Evolutionary conservation across 1,140 invertebrate genomes (phyloP), one percentile per base, ranked within the genome.

Genomic region (Apis dorsata): DNA sequence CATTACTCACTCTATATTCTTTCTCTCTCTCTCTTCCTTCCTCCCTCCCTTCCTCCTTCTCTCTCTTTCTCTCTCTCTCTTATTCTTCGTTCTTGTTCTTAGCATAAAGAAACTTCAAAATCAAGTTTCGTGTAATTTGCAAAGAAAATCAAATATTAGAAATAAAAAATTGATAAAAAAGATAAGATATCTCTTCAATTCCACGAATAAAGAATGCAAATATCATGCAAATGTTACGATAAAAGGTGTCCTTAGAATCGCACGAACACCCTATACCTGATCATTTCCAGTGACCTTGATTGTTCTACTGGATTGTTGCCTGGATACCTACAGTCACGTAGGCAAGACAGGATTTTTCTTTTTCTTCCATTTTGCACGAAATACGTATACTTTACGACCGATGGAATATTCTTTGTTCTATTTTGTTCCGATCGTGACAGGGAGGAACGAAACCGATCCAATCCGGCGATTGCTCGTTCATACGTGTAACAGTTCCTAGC

Each of bases 251-350:
- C 13, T 19, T 28, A 17, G 17, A 49, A 57, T 24, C 51, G 55
- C 51, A 74, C 60, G 69, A 81, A 74, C 44, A 60, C 9, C 75
- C 13, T 57, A n/a, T 28, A 28, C 13, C 24, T 44, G 77, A 84
- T 80, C 77, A 28, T 73, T 69, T 60, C 34, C 34, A 28, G 1
- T 69, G 74, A 49, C 84, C 84, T 85, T 85, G 84, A 85, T 85
- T 78, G 68, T 65, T 66, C 60, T 78, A 83, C 74, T 34, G 74
- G 34, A 44, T 44, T 44, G 34, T 44, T 44, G 34, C 21, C 7
- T 8, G n/a, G 15, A 17, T 34, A 44, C 34, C 34, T 44, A 44
- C 13, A 60, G 74, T 85, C 84, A 85, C 84, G 84, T 85, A 85
- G 73, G 34, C 81, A 71, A 63, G 49, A n/a, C 8, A 21, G n/a